phyloP scores from a whole-genome alignment of 1,140 invertebrate species.

The Lasioglossum albipes region DNA sequence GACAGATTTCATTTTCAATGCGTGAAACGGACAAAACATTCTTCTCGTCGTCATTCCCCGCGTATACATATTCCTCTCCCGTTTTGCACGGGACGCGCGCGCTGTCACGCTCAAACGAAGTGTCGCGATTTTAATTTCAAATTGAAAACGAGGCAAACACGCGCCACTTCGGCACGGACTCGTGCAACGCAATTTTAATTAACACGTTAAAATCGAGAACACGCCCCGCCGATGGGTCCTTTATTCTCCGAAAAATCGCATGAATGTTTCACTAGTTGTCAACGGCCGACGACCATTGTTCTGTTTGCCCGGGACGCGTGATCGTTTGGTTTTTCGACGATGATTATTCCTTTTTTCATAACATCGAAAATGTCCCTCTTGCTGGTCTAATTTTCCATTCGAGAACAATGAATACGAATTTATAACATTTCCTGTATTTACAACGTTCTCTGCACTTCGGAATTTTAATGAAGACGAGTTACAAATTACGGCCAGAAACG shows the following conservation, averaged over 20 bases:
- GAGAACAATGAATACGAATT: too few species aligned
- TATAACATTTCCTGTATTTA: too few species aligned
- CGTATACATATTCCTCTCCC: background rate
- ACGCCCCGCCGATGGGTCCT: background rate
- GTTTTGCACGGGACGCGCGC: background rate
- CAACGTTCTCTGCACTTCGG: too few species aligned
- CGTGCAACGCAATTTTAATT: slow-evolving; percentile 25
- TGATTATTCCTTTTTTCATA: too few species aligned
- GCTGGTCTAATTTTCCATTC: too few species aligned
- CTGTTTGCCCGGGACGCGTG: background rate
- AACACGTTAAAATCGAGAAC: slow-evolving; percentile 16
- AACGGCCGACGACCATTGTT: background rate
- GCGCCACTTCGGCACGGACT: background rate
- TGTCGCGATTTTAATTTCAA: slow-evolving; percentile 21
- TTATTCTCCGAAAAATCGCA: slow-evolving; percentile 5
- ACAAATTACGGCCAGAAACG: too few species aligned
- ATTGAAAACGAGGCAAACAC: background rate
- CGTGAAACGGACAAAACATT: background rate
- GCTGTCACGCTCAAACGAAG: background rate
- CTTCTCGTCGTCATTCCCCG: background rate
- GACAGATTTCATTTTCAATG: slow-evolving; percentile 37
- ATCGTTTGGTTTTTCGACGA: background rate
- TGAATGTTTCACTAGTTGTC: background rate
- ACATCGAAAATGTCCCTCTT: too few species aligned
- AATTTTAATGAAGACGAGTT: too few species aligned